A percentile compares a stretch with the other conserved stretches of the same genome.
Conservation (phyloP, 2,797 vertebrate species). For the Apodemus agrarius region DNA sequence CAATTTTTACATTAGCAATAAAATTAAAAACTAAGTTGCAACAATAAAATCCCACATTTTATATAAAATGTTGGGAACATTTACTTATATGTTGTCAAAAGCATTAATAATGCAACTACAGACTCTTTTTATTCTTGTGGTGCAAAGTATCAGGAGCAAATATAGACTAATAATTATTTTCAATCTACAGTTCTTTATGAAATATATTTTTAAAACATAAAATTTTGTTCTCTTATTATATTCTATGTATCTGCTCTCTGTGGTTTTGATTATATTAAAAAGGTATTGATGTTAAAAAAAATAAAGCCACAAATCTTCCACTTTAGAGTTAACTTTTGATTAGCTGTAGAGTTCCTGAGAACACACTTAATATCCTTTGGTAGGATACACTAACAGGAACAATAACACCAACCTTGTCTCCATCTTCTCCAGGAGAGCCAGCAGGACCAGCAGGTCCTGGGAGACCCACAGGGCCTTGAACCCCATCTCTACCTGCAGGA, state of each 20-base stretch:
- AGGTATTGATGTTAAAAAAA: not conserved
- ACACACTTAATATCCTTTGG: not conserved
- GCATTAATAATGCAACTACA: not conserved
- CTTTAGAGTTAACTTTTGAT: not conserved
- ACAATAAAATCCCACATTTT: not conserved
- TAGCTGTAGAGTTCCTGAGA: not conserved
- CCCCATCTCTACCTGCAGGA: slow-evolving; percentile 96
- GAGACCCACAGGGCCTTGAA: slow-evolving; percentile 98
- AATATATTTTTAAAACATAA: not conserved
- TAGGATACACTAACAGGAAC: not conserved
- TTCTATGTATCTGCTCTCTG: not conserved
- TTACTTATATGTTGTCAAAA: not conserved
- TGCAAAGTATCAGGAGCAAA: not conserved
- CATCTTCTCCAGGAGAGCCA: slow-evolving; percentile 98
- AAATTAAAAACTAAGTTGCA: slow-evolving; percentile 43
- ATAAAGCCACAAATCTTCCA: not conserved
- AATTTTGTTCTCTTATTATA: not conserved
- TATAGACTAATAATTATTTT: not conserved
- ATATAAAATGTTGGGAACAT: slow-evolving; percentile 34
- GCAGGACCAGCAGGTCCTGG: slow-evolving; percentile 97
- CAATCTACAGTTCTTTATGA: not conserved
- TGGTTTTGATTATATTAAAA: not conserved
- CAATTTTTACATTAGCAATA: slow-evolving; percentile 41
- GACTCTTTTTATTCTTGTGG: not conserved
- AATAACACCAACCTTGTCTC: slow-evolving; percentile 94